Evolutionary conservation across 2,888 invertebrate genomes (phyloP).

Genomic region (Gortyna flavago): DNA sequence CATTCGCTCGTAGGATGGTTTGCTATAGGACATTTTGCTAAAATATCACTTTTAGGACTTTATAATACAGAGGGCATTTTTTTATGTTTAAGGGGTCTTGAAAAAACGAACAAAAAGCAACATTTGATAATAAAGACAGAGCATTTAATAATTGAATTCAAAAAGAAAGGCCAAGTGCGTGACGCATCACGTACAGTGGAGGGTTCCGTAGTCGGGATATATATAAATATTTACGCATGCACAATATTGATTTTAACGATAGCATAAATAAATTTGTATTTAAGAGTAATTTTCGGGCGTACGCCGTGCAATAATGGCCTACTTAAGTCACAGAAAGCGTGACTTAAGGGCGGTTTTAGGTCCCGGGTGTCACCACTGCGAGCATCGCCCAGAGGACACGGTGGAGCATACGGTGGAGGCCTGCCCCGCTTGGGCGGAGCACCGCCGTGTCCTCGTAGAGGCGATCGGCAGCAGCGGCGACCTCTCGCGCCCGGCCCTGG

Average conservation of each 20-base stretch:
- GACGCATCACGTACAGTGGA: not conserved
- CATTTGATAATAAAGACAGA: not conserved
- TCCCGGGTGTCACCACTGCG: too few relatives aligned
- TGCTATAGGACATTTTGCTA: not conserved
- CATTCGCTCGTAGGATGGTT: too few relatives aligned
- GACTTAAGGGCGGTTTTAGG: not conserved
- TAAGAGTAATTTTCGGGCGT: not conserved
- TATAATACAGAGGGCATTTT: not conserved
- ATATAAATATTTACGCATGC: not conserved
- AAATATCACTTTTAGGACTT: not conserved
- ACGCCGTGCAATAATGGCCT: not conserved
- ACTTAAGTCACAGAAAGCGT: not conserved
- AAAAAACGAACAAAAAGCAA: not conserved
- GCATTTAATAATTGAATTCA: not conserved
- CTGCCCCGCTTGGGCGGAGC: too few relatives aligned
- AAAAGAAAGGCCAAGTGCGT: not conserved
- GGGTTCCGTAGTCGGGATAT: not conserved
- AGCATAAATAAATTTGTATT: not conserved
- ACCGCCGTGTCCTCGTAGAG: too few relatives aligned
- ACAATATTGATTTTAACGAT: not conserved
- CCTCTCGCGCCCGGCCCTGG: too few relatives aligned
- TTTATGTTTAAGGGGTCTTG: not conserved
- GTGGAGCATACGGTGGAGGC: too few relatives aligned
- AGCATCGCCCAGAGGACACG: too few relatives aligned
- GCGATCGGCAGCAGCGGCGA: too few relatives aligned